These are phyloP conservation scores for Alethe castanea DNA, from an alignment of 2,113 vertebrate species.

Conservation along the genomic window DNA sequence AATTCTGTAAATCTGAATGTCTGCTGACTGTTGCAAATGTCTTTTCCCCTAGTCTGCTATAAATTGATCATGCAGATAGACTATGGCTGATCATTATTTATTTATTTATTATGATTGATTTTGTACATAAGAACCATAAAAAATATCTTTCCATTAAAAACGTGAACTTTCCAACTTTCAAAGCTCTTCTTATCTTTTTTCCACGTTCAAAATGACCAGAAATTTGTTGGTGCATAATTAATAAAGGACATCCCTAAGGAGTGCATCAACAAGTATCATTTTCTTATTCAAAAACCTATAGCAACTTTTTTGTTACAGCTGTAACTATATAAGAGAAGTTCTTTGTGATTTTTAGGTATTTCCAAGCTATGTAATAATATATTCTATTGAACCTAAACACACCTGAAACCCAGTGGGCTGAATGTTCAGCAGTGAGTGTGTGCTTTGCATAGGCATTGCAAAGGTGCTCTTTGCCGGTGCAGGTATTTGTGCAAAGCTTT, in stretches of 20 bases:
- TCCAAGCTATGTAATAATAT: background rate
- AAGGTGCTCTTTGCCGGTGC: background rate
- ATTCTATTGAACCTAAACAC: background rate
- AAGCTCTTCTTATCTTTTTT: background rate
- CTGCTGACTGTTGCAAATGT: background rate
- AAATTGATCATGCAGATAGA: background rate
- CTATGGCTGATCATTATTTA: background rate
- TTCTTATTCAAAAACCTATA: background rate
- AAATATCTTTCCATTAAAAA: background rate
- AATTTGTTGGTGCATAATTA: background rate
- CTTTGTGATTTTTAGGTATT: background rate
- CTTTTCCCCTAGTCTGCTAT: background rate
- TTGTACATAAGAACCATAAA: background rate
- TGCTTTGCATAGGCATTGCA: background rate
- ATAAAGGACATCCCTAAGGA: background rate
- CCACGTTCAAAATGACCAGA: background rate
- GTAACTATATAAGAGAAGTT: background rate
- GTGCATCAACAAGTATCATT: background rate
- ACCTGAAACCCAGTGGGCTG: background rate
- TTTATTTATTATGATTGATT: background rate
- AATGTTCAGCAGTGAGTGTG: background rate
- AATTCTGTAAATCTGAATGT: background rate
- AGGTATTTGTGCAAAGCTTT: background rate
- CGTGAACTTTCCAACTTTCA: background rate
- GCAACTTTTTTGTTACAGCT: background rate